A percentile compares a stretch with the other conserved stretches of the same genome.
These are phyloP conservation scores for Druceiella hillmani DNA, from an alignment of 2,888 invertebrate genomes.

Conservation along the genomic window DNA sequence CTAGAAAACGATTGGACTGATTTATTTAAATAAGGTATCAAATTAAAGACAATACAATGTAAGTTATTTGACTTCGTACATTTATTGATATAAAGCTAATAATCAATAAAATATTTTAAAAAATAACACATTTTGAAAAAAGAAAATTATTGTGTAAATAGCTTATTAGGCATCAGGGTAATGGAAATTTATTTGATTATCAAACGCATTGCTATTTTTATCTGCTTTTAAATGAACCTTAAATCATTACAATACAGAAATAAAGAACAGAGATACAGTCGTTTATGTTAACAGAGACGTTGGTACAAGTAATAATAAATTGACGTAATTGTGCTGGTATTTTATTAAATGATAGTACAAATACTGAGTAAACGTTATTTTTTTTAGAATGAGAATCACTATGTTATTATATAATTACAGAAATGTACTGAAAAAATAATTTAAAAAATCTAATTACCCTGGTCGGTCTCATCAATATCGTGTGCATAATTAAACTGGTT, in stretches of 20 bases:
- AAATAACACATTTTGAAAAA: too few relatives aligned
- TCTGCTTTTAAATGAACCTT: background rate
- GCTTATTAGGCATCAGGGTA: background rate
- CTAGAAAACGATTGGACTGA: too few relatives aligned
- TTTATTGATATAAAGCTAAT: too few relatives aligned
- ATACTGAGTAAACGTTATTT: too few relatives aligned
- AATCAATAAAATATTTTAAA: too few relatives aligned
- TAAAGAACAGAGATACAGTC: conserved; percentile 3
- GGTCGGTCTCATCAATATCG: conserved; percentile 1
- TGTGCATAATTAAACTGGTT: conserved; percentile 1
- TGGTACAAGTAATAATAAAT: background rate
- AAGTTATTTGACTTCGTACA: too few relatives aligned
- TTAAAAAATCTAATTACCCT: background rate
- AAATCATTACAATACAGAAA: conserved; percentile 1
- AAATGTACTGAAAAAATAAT: too few relatives aligned
- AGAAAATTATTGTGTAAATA: too few relatives aligned
- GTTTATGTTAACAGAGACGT: conserved; percentile 1
- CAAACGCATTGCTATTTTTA: conserved; percentile 1
- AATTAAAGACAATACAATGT: too few relatives aligned
- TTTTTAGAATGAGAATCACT: too few relatives aligned
- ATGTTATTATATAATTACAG: too few relatives aligned
- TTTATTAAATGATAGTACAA: background rate
- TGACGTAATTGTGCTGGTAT: conserved; percentile 1
- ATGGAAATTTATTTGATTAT: background rate
- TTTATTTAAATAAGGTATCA: too few relatives aligned